Base-by-base conservation (phyloP, 2,797 vertebrate genomes). In the Presbytis comata region DNA sequence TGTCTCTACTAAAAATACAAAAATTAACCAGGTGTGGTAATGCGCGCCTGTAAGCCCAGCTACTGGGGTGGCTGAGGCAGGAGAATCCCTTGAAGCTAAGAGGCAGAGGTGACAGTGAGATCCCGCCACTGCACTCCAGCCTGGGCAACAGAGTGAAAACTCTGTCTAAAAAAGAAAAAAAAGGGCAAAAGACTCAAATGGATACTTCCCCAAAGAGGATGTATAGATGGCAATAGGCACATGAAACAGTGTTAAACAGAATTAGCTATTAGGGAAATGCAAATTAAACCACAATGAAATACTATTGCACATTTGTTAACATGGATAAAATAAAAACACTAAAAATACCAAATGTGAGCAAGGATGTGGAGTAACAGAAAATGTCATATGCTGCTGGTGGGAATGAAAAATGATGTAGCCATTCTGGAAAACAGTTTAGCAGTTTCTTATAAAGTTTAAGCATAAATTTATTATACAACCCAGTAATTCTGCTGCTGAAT, bases 1-100 rank as follows among this genome's bases (percentile, higher is more conserved):
- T 67, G 61, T 33, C 33, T 67, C 7, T 16, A 67, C 61, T 67
- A 67, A 67, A n/a, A 67, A 67, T n/a, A n/a, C 33, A 67, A 19
- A 67, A 67, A 64, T 64, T 33, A 33, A 17, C 61, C 4, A 30
- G 30, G 7, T 17, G 61, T 64, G 61, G 33, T 33, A 33, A 64
- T 16, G 0, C 3, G 1, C 0, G 1, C 61, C 61, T n/a, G 4
- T 67, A 64, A 33, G 33, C 2, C 61, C 61, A 64, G 61, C 30
- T 33, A 8, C 14, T 33, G 30, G 30, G 61, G 16, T n/a, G 33
- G 61, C 30, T 67, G 33, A 67, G 16, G 14, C 61, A 67, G 33
- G 33, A 67, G 33, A 67, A 67, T 67, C 61, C 33, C 61, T 67
- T 67, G 33, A 67, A n/a, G 7, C 61, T 17, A 67, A 16, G 16